Conservation (phyloP, 1,140 invertebrate genomes). For the Nasonia longicornis region DNA sequence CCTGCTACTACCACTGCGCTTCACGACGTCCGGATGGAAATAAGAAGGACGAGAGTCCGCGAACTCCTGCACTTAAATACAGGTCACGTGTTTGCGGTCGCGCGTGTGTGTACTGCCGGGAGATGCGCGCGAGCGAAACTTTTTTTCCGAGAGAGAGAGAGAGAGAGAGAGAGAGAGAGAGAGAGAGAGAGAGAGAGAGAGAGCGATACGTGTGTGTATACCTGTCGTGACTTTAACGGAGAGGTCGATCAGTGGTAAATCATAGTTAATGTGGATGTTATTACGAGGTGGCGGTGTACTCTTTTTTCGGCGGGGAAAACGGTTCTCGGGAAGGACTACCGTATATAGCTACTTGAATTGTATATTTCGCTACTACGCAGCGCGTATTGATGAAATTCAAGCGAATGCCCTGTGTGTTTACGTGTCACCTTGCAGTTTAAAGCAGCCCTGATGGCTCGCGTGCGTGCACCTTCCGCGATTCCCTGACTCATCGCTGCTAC, state of each 20-base stretch:
- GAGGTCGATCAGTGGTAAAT: too few species aligned
- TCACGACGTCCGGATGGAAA: constrained; percentile 5
- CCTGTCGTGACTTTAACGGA: constrained; percentile 39
- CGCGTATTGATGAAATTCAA: too few species aligned
- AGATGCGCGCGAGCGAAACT: neutral
- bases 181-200: constrained; percentile 8
- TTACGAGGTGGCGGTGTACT: neutral
- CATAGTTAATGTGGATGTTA: neutral
- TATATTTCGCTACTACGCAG: too few species aligned
- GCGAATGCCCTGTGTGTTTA: too few species aligned
- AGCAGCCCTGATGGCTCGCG: neutral
- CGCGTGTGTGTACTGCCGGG: constrained; percentile 17
- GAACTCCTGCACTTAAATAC: constrained; percentile 52
- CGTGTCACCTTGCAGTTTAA: too few species aligned
- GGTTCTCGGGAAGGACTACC: neutral
- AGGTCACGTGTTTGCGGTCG: constrained; percentile 52
- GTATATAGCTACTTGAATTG: too few species aligned
- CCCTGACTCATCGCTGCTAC: neutral
- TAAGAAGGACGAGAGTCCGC: constrained; percentile 11
- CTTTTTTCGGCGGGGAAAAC: neutral
- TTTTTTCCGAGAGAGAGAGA: neutral
- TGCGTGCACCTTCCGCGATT: neutral
- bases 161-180: neutral
- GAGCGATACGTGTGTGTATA: constrained; percentile 35
- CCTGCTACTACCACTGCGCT: neutral